These are phyloP conservation scores for Agrotis exclamationis DNA, from an alignment of 2,888 invertebrate species.

Conservation along the genomic window DNA sequence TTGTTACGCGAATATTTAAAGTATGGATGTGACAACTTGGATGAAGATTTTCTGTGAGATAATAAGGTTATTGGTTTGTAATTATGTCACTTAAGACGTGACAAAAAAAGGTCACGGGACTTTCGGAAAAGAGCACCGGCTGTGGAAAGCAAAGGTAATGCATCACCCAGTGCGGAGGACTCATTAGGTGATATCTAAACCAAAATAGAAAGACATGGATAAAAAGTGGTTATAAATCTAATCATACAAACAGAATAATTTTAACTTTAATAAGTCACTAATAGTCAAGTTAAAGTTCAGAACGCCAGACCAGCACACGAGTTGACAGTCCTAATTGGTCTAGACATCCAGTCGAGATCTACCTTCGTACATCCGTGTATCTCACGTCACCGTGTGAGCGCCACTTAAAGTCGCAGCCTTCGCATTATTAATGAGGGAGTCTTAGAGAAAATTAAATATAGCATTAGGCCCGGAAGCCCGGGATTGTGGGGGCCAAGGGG, in stretches of 20 bases:
- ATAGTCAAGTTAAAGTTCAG: neutral
- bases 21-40: slow-evolving; percentile 71
- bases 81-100: neutral
- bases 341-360: slow-evolving; percentile 52
- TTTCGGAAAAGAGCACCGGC: too few species aligned
- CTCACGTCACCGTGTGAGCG: slow-evolving; percentile 87
- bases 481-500: slow-evolving; percentile 78
- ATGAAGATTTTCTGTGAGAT: neutral
- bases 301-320: neutral
- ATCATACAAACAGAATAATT: neutral
- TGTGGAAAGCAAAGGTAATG: too few species aligned
- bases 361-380: slow-evolving; percentile 78
- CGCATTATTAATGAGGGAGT: slow-evolving; percentile 91
- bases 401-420: slow-evolving; percentile 90
- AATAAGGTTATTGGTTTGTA: too few species aligned
- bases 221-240: too few species aligned
- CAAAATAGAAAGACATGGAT: too few species aligned
- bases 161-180: too few species aligned
- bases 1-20: slow-evolving; percentile 54
- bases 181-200: too few species aligned
- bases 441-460: slow-evolving; percentile 92
- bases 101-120: too few species aligned
- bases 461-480: slow-evolving; percentile 90
- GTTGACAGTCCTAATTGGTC: slow-evolving; percentile 32
- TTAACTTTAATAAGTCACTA: neutral